Evolutionary conservation across 2,113 vertebrate genomes (phyloP), one percentile per base, ranked within the genome.

Genomic region (Phycodurus eques): DNA sequence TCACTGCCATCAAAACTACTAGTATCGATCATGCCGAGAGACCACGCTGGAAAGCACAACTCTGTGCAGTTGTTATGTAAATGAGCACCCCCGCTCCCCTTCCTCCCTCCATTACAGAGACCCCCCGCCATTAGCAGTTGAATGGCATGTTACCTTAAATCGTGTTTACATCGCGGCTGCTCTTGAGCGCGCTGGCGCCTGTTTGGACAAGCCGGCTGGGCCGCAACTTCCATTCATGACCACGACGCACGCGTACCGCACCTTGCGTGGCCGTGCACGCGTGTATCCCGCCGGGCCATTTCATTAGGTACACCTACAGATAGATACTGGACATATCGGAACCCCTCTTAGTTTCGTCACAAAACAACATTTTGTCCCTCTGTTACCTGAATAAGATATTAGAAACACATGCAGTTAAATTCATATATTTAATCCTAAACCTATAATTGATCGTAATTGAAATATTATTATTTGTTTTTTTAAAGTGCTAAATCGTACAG

Each of bases 121-220:
- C 14, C 13, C 47, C 47, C 14, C 31, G 0, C 0, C 22, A 91
- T 92, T 92, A 85, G 70, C 90, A 92, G 78, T 66, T 92, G 87
- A 93, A 92, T 87, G 49, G 49, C 65, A 82, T 44, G 63, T 81
- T 72, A 80, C 72, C 10, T 79, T n/a, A 77, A 88, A 86, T 70
- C 72, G 56, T 84, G 81, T 86, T 84, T 86, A 90, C 84, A 86
- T 82, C 70, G 71, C 68, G 13, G 46, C 66, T 79, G 69, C 76
- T 54, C 76, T 65, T 44, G 15, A 84, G 80, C 71, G 82, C 9
- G 72, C 81, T 91, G 91, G 91, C 91, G 90, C 90, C 92, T 91
- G 91, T 92, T 92, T 92, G 80, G 85, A 92, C 90, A 92, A 87
- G 83, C 91, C 87, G 67, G 88, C 91, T 90, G 92, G 2, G 89